Base-by-base conservation (phyloP, 2,888 invertebrate species). In the Nowickia ferox region DNA sequence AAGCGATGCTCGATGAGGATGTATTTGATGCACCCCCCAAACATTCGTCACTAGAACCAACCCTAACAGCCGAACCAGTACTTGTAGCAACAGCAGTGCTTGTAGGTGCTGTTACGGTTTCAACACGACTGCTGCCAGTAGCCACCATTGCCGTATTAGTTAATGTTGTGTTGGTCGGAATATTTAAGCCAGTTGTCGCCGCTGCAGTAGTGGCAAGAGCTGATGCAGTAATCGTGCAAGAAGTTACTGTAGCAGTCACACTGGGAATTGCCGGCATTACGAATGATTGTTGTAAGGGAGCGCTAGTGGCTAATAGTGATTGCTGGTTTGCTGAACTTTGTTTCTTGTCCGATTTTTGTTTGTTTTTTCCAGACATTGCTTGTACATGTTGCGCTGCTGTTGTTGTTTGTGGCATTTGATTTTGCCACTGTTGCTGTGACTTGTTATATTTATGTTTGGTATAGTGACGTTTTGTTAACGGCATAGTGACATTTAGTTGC, bases 71-170 rank as follows among this genome's bases (percentile, higher is more conserved):
- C 8, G 76, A 51, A 68, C 66, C 57, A 55, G 48, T 59, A 74
- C 40, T 46, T 75, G 48, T 82, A 46, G 55, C 82, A 87, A 53
- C 71, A 71, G 46, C 68, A 61, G 69, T 77, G 61, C 77, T 15
- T 51, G 68, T 13, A 66, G 78, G 17, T 51, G 77, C n/a, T 63
- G 74, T 76, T 76, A 75, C 19, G 11, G 68, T 51, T 63, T 66
- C 75, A 42, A 38, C 38, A 87, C 72, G 84, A 88, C 81, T 78
- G 61, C 61, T 66, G 53, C 78, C 51, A 42, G n/a, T 44, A 71
- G n/a, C 80, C 88, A 87, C 79, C 87, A 88, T 87, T 90, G 89
- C 61, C 87, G 87, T 84, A 88, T 86, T 84, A 88, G 80, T 80
- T 59, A 72, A 48, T 51, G 76, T 65, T 79, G 75, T 79, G 55